Base-by-base conservation (phyloP, 2,888 invertebrate genomes). In the Glyphotaelius pellucidus region DNA sequence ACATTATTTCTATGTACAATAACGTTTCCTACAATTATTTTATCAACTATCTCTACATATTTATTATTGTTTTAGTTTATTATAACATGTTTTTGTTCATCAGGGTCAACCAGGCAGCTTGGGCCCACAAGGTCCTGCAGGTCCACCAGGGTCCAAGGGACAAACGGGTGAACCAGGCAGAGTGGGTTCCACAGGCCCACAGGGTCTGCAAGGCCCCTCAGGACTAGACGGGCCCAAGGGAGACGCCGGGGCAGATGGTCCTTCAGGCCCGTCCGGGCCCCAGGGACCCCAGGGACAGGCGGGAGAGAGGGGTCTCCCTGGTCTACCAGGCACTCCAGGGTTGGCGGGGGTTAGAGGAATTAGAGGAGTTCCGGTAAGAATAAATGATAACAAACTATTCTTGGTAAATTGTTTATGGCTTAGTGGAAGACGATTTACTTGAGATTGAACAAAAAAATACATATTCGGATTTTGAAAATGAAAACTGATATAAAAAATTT, bases 201-300 rank as follows among this genome's bases (percentile, higher is more conserved):
- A 97, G 91, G 98, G 98, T 4, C 95, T 97, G 32, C 97, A 97
- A 52, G 98, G 98, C 31, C 95, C 97, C 3, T 96, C 97, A 25
- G 98, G 98, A 67, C 94, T 95, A 5, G 98, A 98, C 94, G 98
- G 98, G 85, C 95, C 96, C 35, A 98, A 98, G 95, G 98, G 98
- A 19, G 98, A 98, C 94, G 95, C 97, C 86, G 98, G 98, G 25
- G 96, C 96, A 52, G 97, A 97, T 94, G 97, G 98, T 9, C 96
- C 97, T 89, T 94, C 97, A 85, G 98, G 99, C 25, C 96, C 96
- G 0, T 95, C 96, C 88, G 98, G 98, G 14, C 96, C 96, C n/a
- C 95, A 96, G 93, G 98, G 98, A 30, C 97, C 97, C 0, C 96
- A 97, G 90, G 98, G 98, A 25, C 95, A 96, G 0, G 94, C 96